A percentile compares a stretch with the other conserved stretches of the same genome.
These are phyloP conservation scores for Neotoxoptera formosana DNA, from an alignment of 1,140 invertebrate species.

Conservation along the genomic window DNA sequence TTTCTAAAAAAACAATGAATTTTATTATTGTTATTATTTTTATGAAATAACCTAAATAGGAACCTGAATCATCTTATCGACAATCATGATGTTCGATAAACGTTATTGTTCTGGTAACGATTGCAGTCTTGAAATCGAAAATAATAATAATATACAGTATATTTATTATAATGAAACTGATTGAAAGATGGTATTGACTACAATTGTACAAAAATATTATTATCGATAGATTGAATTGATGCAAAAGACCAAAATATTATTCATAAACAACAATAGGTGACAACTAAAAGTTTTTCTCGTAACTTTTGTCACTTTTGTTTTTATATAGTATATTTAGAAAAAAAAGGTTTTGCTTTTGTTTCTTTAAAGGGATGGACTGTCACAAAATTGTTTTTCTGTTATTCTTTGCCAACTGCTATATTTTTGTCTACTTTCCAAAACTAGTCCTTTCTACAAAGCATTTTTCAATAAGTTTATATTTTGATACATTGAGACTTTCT, in stretches of 20 bases:
- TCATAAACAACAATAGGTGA: neutral
- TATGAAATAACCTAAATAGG: neutral
- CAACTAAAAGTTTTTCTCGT: neutral
- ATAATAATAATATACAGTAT: neutral
- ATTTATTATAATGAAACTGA: neutral
- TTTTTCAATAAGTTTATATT: constrained; percentile 12
- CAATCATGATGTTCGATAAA: neutral
- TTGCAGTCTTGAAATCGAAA: neutral
- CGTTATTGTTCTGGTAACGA: neutral
- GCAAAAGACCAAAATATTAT: neutral
- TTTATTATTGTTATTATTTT: too few relatives aligned
- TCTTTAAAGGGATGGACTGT: neutral
- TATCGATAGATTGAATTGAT: neutral
- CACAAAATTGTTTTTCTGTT: neutral
- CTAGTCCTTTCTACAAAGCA: neutral
- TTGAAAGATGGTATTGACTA: neutral
- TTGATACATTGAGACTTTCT: neutral
- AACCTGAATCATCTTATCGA: neutral
- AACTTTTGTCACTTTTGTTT: neutral
- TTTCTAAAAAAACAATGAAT: neutral
- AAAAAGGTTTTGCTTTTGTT: neutral
- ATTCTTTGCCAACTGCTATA: neutral
- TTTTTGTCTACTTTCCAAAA: constrained; percentile 1
- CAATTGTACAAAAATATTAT: neutral
- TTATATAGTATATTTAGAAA: neutral